Evolutionary conservation across 2,113 vertebrate genomes (phyloP).

Genomic region (Nothoprocta perdicaria): DNA sequence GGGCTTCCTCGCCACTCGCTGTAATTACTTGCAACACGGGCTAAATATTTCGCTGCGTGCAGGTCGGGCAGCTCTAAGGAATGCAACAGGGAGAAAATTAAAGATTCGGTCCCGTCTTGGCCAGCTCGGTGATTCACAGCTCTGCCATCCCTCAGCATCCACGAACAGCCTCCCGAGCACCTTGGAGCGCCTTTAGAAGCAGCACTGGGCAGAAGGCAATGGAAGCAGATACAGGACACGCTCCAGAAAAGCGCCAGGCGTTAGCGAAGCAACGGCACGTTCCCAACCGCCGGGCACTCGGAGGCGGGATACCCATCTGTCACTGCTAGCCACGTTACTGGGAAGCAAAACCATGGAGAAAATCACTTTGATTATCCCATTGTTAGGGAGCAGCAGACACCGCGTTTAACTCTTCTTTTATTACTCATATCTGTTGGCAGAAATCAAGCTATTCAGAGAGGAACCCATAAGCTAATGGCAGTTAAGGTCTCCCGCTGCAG

Average conservation of each 20-base stretch:
- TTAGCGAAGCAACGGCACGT: not conserved
- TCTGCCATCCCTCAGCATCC: not conserved
- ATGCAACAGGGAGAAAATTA: conserved; percentile 38
- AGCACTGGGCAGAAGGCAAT: conserved; percentile 20
- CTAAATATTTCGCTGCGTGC: conserved; percentile 30
- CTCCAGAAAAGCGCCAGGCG: conserved; percentile 40
- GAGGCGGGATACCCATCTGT: conserved; percentile 53
- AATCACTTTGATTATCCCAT: conserved; percentile 1
- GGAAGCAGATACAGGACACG: not conserved
- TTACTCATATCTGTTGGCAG: not conserved
- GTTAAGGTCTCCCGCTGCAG: not conserved
- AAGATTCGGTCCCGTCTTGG: conserved; percentile 44
- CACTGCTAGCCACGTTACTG: conserved; percentile 26
- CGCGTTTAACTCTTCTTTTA: not conserved
- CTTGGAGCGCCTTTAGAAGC: conserved; percentile 12
- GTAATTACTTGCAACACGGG: not conserved
- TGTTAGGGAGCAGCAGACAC: not conserved
- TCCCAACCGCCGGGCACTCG: not conserved
- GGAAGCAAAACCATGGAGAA: not conserved
- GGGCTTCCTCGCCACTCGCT: not conserved
- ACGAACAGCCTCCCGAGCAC: conserved; percentile 28
- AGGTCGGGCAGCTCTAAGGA: not conserved
- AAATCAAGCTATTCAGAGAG: not conserved
- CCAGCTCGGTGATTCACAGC: conserved; percentile 37
- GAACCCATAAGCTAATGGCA: not conserved